Evolutionary conservation across 2,797 vertebrate species (phyloP), one percentile per base, ranked within the genome.

Genomic region (Takifugu ocellatus): DNA sequence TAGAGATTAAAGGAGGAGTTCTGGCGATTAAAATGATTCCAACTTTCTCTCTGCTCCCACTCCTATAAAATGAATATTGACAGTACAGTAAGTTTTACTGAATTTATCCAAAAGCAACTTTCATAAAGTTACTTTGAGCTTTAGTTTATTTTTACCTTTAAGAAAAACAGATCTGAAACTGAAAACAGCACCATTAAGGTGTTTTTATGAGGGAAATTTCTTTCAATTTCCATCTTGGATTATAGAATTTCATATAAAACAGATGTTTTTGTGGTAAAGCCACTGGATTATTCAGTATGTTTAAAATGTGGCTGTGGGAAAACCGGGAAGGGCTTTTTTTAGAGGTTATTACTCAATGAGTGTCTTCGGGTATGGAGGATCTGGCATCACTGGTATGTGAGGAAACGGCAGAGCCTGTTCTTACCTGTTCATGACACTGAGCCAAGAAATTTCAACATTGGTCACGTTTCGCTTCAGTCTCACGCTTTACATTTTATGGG

Each of bases 351-450:
- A 33, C 48, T 55, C n/a, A 63, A 53, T 36, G 31, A 17, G 51
- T 25, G 14, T 2, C 3, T 2, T 51, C 17, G 56, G 24, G 64
- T 16, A 16, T 11, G 24, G 14, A 29, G 59, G 67, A 59, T 56
- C 56, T 54, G 66, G 66, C 31, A 78, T 81, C 59, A 52, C 21
- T 62, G 78, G 72, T 63, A 79, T 78, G 70, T 55, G 53, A 72
- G 57, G 54, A 75, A 81, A 78, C 65, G 66, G 24, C 5, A 6
- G 59, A 62, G 64, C 84, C 64, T 81, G 86, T 79, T 73, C 42
- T 25, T 55, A 46, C 85, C 68, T 84, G 86, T 70, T 57, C 29
- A 59, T 15, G 46, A 27, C 15, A 49, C 17, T 3, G 21, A 56
- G 56, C 42, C 51, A 55, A 72, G 5, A 45, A 45, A 39, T 31